These are phyloP conservation scores for Coranthus polyacanthus DNA, from an alignment of 2,797 vertebrate species.

Conservation along the genomic window DNA sequence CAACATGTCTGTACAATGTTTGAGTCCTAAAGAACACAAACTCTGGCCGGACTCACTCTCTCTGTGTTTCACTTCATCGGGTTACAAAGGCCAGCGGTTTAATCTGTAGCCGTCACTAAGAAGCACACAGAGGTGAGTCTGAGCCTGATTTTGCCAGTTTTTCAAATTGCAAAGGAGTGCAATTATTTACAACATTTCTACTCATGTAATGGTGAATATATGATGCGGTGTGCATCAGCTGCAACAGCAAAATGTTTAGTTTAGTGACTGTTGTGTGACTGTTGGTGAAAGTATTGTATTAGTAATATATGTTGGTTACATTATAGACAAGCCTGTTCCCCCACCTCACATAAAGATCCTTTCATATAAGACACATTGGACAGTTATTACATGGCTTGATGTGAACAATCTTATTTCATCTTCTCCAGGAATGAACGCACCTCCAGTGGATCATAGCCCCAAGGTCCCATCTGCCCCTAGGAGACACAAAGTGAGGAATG, in stretches of 20 bases:
- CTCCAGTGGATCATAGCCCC: constrained; percentile 88
- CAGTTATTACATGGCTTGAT: constrained; percentile 38
- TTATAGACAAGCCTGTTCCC: background rate
- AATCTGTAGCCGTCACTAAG: constrained; percentile 76
- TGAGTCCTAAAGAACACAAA: constrained; percentile 10
- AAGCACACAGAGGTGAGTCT: constrained; percentile 52
- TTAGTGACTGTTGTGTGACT: background rate
- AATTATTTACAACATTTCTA: constrained; percentile 6
- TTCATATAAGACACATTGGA: background rate
- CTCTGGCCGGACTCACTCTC: constrained; percentile 19
- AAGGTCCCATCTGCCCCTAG: constrained; percentile 90
- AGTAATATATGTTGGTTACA: background rate
- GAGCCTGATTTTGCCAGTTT: constrained; percentile 3
- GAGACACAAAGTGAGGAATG: constrained; percentile 30
- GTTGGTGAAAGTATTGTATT: constrained; percentile 1
- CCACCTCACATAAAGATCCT: background rate
- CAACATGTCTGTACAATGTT: background rate
- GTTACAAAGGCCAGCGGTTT: constrained; percentile 77
- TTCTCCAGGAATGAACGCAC: constrained; percentile 89
- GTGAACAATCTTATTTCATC: constrained; percentile 70
- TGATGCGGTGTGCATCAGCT: background rate
- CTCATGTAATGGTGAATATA: too few species aligned
- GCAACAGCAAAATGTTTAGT: background rate
- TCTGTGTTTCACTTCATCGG: constrained; percentile 60
- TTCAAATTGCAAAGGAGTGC: background rate